Evolutionary conservation across 35 echinoderm and acorn worm species (phyloP).

Genomic region (Patiria miniata): DNA sequence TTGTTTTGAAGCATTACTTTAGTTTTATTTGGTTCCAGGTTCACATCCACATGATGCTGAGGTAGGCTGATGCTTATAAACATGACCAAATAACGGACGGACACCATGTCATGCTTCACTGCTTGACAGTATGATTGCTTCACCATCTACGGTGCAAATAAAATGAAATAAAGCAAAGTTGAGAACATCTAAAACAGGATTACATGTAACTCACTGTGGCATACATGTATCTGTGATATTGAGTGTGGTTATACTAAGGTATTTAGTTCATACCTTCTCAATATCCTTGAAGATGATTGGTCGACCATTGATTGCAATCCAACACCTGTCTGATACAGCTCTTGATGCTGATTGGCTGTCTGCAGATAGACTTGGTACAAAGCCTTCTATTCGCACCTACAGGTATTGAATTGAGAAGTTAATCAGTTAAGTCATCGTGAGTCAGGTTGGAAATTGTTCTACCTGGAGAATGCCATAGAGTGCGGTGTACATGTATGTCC

Average conservation of each 20-base stretch:
- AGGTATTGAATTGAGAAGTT: too few relatives aligned
- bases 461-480: too few relatives aligned
- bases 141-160: constrained; percentile 71
- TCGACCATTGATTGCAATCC: constrained; percentile 77
- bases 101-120: constrained; percentile 17
- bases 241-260: not conserved
- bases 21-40: constrained; percentile 94
- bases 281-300: constrained; percentile 84
- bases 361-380: constrained; percentile 61
- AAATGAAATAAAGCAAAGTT: constrained; percentile 17
- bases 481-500: too few relatives aligned
- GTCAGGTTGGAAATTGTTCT: too few relatives aligned
- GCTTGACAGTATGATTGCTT: constrained; percentile 67
- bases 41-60: constrained; percentile 79
- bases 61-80: constrained; percentile 68
- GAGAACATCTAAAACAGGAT: not conserved
- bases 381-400: constrained; percentile 65
- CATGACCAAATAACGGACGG: constrained; percentile 52
- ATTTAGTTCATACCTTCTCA: constrained; percentile 63
- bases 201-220: not conserved
- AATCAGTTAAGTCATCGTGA: too few relatives aligned
- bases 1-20: constrained; percentile 92
- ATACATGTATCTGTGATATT: not conserved
- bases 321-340: constrained; percentile 63
- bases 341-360: constrained; percentile 67